Evolutionary conservation across 2,888 invertebrate species (phyloP).

Genomic region (Epinotia nisella): DNA sequence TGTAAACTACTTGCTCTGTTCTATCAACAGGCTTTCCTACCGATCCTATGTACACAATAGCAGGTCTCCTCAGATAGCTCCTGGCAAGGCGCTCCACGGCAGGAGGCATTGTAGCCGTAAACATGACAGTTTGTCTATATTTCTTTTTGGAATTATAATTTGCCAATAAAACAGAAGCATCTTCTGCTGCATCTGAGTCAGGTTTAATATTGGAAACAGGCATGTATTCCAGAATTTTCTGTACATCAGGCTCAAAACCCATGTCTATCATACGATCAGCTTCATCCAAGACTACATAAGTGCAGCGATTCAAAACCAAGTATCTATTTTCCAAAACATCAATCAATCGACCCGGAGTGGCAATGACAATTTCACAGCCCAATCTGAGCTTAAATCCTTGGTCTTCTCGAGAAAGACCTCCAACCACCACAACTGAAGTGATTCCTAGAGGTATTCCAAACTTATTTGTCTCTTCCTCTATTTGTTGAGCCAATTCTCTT

Average conservation of each 20-base stretch:
- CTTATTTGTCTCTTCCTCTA: conserved; percentile 99
- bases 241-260: conserved; percentile 99
- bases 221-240: conserved; percentile 98
- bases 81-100: conserved; percentile 98
- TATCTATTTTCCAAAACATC: conserved; percentile 99
- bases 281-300: conserved; percentile 98
- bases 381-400: conserved; percentile 98
- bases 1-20: conserved; percentile 98
- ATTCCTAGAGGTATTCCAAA: conserved; percentile 97
- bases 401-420: conserved; percentile 98
- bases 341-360: conserved; percentile 99
- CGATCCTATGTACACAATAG: conserved; percentile 98
- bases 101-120: conserved; percentile 99
- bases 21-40: conserved; percentile 98
- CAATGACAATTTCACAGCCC: conserved; percentile 99
- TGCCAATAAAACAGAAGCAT: conserved; percentile 93
- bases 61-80: conserved; percentile 97
- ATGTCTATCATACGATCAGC: conserved; percentile 99
- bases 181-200: conserved; percentile 99
- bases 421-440: conserved; percentile 98
- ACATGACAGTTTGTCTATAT: conserved; percentile 99
- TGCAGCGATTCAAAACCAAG: conserved; percentile 97
- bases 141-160: conserved; percentile 99
- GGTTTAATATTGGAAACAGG: conserved; percentile 99
- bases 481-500: conserved; percentile 99